Base-by-base conservation (phyloP, 1,140 invertebrate species). In the Papilio polyxenes region DNA sequence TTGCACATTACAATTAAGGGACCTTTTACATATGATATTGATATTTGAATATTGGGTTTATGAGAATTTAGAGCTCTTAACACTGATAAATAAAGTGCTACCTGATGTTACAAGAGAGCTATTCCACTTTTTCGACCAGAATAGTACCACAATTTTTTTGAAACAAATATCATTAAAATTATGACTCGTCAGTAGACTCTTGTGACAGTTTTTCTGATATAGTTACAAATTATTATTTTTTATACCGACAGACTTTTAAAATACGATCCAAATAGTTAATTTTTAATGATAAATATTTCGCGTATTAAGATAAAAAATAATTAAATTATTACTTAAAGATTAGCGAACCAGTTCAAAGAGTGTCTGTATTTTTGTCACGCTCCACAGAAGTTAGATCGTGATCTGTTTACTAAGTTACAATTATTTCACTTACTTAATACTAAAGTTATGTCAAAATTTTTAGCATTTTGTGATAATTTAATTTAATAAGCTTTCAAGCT, bases 381-480 rank as follows among this genome's bases (percentile, higher is more conserved):
- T 4, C 31, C 37, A 40, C 65, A 37, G 31, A 72, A 72, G 65
- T 69, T 69, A 40, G 65, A 72, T 72, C 65, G 65, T 72, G 65
- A 72, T 37, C 23, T 6, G 65, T 72, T 72, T 72, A 72, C 65
- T 15, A 72, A 72, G 65, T 72, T 72, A 37, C 65, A 72, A 40
- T 72, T 72, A 72, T 72, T 37, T 72, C 31, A 72, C 31, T 69
- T 31, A 65, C 11, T 65, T 65, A 10, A 65, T 0, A 1, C 62
- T 72, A 0, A 40, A 15, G 13, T 37, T 15, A 37, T 72, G 23
- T 17, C 23, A 72, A 40, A 6, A 23, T 37, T 69, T 65, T 69
- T 40, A 37, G 13, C 40, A 72, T 72, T 72, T 15, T 6, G 5
- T 31, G n/a, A 65, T 15, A 65, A 65, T 31, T 44, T 44, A 44